These are phyloP conservation scores for Lasioglossum oenotherae DNA, from an alignment of 2,888 invertebrate genomes.

Conservation along the genomic window DNA sequence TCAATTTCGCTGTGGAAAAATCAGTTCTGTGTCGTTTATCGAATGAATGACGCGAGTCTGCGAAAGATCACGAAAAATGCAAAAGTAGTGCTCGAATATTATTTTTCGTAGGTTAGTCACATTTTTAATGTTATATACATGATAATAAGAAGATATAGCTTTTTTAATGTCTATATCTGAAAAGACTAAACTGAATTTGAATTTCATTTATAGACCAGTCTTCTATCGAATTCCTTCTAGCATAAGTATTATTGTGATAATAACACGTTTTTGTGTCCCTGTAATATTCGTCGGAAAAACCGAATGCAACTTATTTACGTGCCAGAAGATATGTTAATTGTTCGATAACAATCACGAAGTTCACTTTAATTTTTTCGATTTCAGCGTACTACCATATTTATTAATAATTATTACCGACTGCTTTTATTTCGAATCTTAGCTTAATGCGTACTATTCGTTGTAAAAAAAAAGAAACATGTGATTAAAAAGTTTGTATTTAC, in stretches of 20 bases:
- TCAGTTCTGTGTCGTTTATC: conserved; percentile 9
- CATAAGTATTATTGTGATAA: conserved; percentile 50
- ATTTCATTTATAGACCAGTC: conserved; percentile 25
- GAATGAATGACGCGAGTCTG: not conserved
- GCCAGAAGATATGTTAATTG: conserved; percentile 2
- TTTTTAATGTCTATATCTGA: conserved; percentile 31
- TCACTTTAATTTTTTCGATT: not conserved
- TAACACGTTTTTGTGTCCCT: conserved; percentile 25
- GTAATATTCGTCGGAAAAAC: conserved; percentile 18
- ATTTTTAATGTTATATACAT: conserved; percentile 18
- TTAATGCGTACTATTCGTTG: conserved; percentile 41
- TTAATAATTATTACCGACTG: not conserved
- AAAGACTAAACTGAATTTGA: conserved; percentile 21
- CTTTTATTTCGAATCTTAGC: conserved; percentile 29
- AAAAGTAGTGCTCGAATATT: not conserved
- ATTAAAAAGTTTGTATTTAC: conserved; percentile 58
- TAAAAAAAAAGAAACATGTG: conserved; percentile 37
- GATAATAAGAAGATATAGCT: conserved; percentile 13
- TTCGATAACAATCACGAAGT: conserved; percentile 11
- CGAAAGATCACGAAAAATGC: not conserved
- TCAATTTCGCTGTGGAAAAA: conserved; percentile 10
- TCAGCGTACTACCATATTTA: conserved; percentile 10
- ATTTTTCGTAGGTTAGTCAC: conserved; percentile 22
- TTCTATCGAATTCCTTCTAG: conserved; percentile 29
- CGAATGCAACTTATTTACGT: not conserved